A percentile compares a stretch with the other conserved stretches of the same genome.
Conservation (phyloP, 2,888 invertebrate species). For the Dioctria linearis region DNA sequence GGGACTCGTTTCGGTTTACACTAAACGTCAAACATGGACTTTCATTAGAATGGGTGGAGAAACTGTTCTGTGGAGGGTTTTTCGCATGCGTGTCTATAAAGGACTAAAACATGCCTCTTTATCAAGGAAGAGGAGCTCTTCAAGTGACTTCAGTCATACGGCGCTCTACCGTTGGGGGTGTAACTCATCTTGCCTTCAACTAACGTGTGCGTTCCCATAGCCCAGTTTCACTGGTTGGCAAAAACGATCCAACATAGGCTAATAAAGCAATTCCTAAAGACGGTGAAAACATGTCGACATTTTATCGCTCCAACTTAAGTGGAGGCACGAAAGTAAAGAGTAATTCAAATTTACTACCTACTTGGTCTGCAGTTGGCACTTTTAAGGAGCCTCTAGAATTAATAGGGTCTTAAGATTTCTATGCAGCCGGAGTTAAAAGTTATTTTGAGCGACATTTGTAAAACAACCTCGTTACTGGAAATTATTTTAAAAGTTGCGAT, state of each 20-base stretch:
- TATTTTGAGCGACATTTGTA: background rate
- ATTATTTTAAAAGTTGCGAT: no score
- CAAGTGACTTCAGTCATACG: constrained; percentile 12
- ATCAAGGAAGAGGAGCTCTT: constrained; percentile 3
- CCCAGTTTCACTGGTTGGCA: background rate
- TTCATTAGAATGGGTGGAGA: background rate
- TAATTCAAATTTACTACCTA: constrained; percentile 15
- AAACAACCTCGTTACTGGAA: background rate
- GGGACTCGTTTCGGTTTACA: background rate
- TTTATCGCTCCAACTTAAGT: constrained; percentile 21
- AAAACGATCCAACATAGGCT: background rate
- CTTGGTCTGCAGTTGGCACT: constrained; percentile 28
- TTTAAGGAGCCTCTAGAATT: constrained; percentile 15
- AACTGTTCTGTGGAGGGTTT: background rate
- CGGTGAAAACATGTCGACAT: constrained; percentile 22
- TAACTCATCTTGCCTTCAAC: background rate
- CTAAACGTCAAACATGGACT: background rate
- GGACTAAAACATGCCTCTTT: constrained; percentile 23
- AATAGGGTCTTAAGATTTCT: constrained; percentile 15
- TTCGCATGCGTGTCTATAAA: constrained; percentile 38
- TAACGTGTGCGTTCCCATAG: background rate
- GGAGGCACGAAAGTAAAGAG: constrained; percentile 9
- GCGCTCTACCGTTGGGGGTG: constrained; percentile 4
- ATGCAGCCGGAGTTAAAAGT: background rate
- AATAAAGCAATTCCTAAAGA: constrained; percentile 29